Evolutionary conservation across 35 echinoderm and acorn worm species (phyloP), one percentile per base, ranked within the genome.

Genomic region (Acanthaster planci): DNA sequence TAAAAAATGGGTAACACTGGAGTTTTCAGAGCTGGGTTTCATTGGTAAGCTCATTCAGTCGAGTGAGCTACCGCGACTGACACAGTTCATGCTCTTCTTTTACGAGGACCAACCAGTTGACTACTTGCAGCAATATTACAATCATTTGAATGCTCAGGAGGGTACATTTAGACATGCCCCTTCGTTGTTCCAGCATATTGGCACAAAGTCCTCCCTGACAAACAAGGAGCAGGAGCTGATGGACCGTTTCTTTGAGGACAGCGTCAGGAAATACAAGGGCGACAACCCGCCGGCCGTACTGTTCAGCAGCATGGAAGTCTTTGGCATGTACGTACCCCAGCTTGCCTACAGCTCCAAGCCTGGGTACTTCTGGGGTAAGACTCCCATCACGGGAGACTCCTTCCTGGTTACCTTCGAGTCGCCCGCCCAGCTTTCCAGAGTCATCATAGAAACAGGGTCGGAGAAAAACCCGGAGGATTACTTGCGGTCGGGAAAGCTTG

Each of bases 21-120:
- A 93, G 50, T 99, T 99, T 67, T 99, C 96, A n/a, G 87, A 78
- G 5, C 76, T 99, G n/a, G 96, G 96, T 5, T 99, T 94, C 52
- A 94, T 94, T 2, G 96, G 96, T 38, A 99, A 99, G 40, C 86
- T 99, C 5, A 88, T 88, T 29, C 88, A 77, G 8, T 94, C 96
- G 16, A 60, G 57, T 59, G 89, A 89, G 31, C 86, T 99, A 5
- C 42, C 51, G 7, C 72, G 86, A 7, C 75, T 99, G 12, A 57
- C 86, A 2, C 92, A 99, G 51, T 99, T 99, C 67, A 67, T 87
- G 31, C 57, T 99, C 40, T 77, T 99, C 21, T 99, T 99, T 40
- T 99, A 91, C 51, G 88, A 94, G 21, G 88, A 99, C 17, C 92
- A 94, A 39, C 96, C 96, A 14, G 77, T 99, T 17, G 96, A 99